A percentile compares a stretch with the other conserved stretches of the same genome.
Conservation (phyloP, 1,140 invertebrate species). For the Cydia strobilella region DNA sequence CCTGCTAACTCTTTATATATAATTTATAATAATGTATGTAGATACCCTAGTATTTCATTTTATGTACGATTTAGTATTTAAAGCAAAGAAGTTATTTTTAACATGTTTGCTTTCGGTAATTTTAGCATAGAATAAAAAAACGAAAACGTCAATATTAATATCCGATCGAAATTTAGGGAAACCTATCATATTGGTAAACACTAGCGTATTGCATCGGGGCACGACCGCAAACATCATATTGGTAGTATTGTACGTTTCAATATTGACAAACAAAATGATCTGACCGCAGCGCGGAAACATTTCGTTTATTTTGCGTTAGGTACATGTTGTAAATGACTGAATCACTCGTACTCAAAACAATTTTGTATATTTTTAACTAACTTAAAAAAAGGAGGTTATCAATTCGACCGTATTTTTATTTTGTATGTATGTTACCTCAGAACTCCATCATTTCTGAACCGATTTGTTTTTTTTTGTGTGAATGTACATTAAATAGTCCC, state of each 20-base stretch:
- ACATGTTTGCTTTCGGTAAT: not conserved
- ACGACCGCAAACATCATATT: constrained; percentile 29
- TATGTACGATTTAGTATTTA: too few relatives aligned
- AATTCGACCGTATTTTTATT: too few relatives aligned
- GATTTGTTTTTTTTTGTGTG: too few relatives aligned
- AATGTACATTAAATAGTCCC: too few relatives aligned
- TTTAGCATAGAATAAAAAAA: not conserved
- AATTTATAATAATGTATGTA: too few relatives aligned
- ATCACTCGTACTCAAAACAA: not conserved
- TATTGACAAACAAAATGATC: constrained; percentile 32
- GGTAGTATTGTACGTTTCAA: constrained; percentile 22
- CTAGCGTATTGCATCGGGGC: constrained; percentile 36
- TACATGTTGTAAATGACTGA: not conserved
- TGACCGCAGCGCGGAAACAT: constrained; percentile 9
- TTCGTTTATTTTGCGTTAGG: constrained; percentile 2
- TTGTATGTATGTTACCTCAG: too few relatives aligned
- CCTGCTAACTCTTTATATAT: too few relatives aligned
- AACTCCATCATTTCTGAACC: too few relatives aligned
- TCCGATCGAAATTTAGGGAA: not conserved
- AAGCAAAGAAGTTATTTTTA: not conserved
- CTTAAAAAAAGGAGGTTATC: too few relatives aligned
- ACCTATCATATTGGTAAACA: not conserved
- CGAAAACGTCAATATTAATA: not conserved
- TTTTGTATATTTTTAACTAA: too few relatives aligned
- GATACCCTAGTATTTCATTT: too few relatives aligned